phyloP scores from a whole-genome alignment of 2,888 invertebrate species.

The Operophtera brumata region DNA sequence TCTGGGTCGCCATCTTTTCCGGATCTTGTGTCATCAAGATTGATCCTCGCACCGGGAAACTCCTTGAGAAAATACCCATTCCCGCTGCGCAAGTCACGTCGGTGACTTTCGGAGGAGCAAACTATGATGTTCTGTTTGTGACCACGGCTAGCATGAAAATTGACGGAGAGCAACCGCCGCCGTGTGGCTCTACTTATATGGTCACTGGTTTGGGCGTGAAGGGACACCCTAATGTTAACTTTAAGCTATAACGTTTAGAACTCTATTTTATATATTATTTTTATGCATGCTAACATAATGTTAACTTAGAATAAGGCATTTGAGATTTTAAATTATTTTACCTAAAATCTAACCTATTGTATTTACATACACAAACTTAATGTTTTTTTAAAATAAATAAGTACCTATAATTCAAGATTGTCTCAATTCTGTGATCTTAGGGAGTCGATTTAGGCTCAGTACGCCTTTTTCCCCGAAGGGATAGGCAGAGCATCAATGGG shows the following conservation, averaged over 20 bases:
- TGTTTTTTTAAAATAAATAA: no score
- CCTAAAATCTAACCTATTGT: no score
- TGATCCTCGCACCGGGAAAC: slow-evolving; percentile 76
- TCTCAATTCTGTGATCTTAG: no score
- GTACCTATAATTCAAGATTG: no score
- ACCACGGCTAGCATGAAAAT: slow-evolving; percentile 76
- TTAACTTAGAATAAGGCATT: no score
- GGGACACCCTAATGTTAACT: slow-evolving; percentile 67
- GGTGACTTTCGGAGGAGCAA: slow-evolving; percentile 86
- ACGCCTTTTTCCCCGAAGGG: no score
- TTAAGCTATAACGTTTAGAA: slow-evolving; percentile 39
- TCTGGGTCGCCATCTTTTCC: slow-evolving; percentile 87
- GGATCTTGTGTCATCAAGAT: slow-evolving; percentile 81
- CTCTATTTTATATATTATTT: background rate
- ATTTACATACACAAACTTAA: no score
- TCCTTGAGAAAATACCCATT: slow-evolving; percentile 78
- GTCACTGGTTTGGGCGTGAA: slow-evolving; percentile 82
- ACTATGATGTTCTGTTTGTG: slow-evolving; percentile 85
- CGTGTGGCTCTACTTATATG: slow-evolving; percentile 82
- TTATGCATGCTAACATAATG: no score
- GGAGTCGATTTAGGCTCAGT: no score
- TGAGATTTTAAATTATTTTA: no score
- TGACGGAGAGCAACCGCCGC: slow-evolving; percentile 58
- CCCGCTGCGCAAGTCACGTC: slow-evolving; percentile 85
- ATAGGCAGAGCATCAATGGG: no score